Base-by-base conservation (phyloP, 92 coral and sea anemone genomes). In the Phenganax marumi region DNA sequence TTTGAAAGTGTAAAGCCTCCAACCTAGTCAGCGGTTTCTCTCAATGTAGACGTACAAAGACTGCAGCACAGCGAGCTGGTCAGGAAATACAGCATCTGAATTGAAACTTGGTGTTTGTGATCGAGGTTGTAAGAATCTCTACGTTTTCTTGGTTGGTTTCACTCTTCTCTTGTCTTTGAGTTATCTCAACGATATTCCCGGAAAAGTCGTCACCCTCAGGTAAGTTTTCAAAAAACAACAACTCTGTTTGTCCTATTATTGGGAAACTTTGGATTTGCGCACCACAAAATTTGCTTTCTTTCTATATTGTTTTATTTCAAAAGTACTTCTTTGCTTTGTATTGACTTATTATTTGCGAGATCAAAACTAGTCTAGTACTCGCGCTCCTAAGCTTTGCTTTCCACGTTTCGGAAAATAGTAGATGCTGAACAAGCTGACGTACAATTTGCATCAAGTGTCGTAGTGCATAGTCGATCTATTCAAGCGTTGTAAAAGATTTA, bases 151-250 rank as follows among this genome's bases (percentile, higher is more conserved):
- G 23, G 49, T 76, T 25, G 84, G 86, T 19, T 87, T 91, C 10
- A 47, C 91, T 19, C 77, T 92, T 63, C 66, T 91, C 25, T 82
- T 96, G 68, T 52, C 91, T 55, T 77, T 97, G 3, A 92, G 90
- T n/a, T 96, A 91, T 80, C 84, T 96, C 14, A 90, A 92, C 55
- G 93, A 97, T 18, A 84, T 96, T 72, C 96, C 99, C 12, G 87
- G 89, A 68, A 92, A 90, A 73, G 90, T 97, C 14, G 99, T 96
- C 0, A 90, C 91, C 1, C 77, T 96, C 10, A 96, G 99, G 99
- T 95, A 39, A 77, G 89, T n/a, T 66, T 25, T 25, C 7, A 21
- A 52, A 18, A 61, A 10, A 52, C 5, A 8, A 33, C n/a, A 51
- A 58, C 7, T 33, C 22, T 19, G 24, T 9, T 48, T 6, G 57